Conservation (phyloP, 1,140 invertebrate genomes). For the Paralvinella palmiformis region DNA sequence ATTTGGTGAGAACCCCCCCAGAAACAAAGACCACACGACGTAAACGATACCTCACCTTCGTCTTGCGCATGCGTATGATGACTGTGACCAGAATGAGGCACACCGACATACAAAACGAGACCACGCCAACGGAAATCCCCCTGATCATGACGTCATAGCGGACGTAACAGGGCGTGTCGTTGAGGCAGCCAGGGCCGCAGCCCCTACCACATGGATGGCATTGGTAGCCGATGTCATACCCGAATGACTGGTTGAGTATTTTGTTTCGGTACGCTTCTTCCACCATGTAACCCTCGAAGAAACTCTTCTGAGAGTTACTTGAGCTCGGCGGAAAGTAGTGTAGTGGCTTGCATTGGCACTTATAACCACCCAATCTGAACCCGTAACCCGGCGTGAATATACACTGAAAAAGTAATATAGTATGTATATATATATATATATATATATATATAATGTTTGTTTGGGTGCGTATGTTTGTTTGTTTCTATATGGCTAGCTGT, state of each 20-base stretch:
- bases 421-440: background rate
- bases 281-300: constrained; percentile 36
- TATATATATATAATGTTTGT: background rate
- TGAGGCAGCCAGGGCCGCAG: constrained; percentile 53
- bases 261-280: constrained; percentile 34
- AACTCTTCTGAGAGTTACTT: constrained; percentile 26
- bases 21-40: too few relatives aligned
- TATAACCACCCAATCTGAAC: constrained; percentile 34
- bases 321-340: constrained; percentile 29
- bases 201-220: constrained; percentile 57
- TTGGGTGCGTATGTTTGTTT: background rate
- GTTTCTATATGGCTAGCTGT: background rate
- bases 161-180: constrained; percentile 54
- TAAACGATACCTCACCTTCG: constrained; percentile 59
- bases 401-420: constrained; percentile 33
- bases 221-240: constrained; percentile 39
- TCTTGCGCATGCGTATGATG: constrained; percentile 69
- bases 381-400: constrained; percentile 27
- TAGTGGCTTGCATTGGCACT: constrained; percentile 36
- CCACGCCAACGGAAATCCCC: constrained; percentile 62
- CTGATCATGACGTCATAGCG: constrained; percentile 59
- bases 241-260: constrained; percentile 23
- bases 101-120: constrained; percentile 66
- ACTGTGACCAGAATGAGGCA: constrained; percentile 64
- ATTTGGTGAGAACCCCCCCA: too few relatives aligned